Percentiles rank a stretch among this genome's conserved stretches.
phyloP scores from a whole-genome alignment of 2,797 vertebrate genomes.

The Ctenopoma kingsleyae region DNA sequence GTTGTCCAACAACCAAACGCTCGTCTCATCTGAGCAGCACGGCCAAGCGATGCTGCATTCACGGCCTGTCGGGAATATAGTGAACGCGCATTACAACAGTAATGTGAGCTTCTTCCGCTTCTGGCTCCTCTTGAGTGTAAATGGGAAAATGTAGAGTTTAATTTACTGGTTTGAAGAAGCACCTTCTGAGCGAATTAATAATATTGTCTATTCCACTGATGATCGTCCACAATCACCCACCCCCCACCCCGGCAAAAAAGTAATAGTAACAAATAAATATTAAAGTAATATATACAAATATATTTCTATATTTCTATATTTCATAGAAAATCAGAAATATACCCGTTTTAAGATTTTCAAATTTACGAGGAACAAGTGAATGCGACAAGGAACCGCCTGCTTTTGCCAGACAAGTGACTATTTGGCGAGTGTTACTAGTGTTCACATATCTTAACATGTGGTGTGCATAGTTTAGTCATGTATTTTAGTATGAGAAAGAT shows the following conservation, averaged over 20 bases:
- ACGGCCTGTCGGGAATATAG: neutral
- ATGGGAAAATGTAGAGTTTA: neutral
- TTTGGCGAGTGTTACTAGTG: constrained; percentile 32
- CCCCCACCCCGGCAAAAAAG: too few species aligned
- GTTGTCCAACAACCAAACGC: constrained; percentile 15
- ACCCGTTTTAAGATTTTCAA: accelerated
- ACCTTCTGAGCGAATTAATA: neutral
- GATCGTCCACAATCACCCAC: too few species aligned
- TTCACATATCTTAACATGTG: constrained; percentile 14
- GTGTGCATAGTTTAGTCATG: neutral
- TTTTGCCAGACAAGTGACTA: constrained; percentile 56
- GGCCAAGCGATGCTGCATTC: constrained; percentile 43
- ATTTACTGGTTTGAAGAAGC: too few species aligned
- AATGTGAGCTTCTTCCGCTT: neutral
- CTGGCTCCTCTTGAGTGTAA: accelerated
- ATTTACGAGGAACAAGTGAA: constrained; percentile 30
- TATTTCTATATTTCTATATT: too few species aligned
- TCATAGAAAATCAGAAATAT: neutral
- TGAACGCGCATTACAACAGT: too few species aligned
- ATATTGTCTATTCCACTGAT: too few species aligned
- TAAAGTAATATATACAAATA: too few species aligned
- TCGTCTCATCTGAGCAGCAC: constrained; percentile 45
- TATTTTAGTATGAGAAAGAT: neutral
- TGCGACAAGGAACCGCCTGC: constrained; percentile 49
- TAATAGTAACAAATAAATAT: too few species aligned